Conservation (phyloP, 1,140 invertebrate genomes). For the Drosophila seguyi region DNA sequence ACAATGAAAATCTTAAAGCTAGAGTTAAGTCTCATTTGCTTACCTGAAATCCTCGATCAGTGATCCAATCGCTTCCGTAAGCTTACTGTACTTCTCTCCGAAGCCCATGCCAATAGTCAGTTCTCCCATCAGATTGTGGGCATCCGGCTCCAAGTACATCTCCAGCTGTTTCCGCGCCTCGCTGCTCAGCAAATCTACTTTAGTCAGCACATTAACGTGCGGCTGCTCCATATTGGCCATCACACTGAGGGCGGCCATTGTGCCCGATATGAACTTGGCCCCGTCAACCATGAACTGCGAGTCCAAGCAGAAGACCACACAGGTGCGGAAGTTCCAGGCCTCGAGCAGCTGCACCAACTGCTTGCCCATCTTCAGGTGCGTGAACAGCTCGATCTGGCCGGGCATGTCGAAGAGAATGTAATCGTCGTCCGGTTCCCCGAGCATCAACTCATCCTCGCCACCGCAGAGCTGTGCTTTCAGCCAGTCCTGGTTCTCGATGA, state of each 20-base stretch:
- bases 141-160: conserved; percentile 94
- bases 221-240: conserved; percentile 98
- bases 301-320: conserved; percentile 96
- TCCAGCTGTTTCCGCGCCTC: conserved; percentile 92
- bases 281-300: conserved; percentile 99
- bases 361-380: conserved; percentile 96
- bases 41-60: conserved; percentile 94
- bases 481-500: conserved; percentile 96
- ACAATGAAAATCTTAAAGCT: background rate
- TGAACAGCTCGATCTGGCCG: conserved; percentile 99
- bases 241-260: conserved; percentile 96
- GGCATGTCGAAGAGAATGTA: conserved; percentile 99
- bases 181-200: conserved; percentile 97
- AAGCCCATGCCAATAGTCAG: conserved; percentile 88
- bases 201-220: conserved; percentile 97
- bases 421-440: conserved; percentile 90
- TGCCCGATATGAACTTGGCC: conserved; percentile 97
- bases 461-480: conserved; percentile 92
- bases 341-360: conserved; percentile 93
- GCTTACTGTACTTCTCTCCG: conserved; percentile 91
- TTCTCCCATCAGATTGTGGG: conserved; percentile 89
- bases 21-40: background rate
- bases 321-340: conserved; percentile 95
- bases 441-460: conserved; percentile 83
- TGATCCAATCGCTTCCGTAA: conserved; percentile 92